A percentile compares a stretch with the other conserved stretches of the same genome.
Evolutionary conservation across 2,797 vertebrate genomes (phyloP).

Genomic region (Yasuhikotakia modesta): DNA sequence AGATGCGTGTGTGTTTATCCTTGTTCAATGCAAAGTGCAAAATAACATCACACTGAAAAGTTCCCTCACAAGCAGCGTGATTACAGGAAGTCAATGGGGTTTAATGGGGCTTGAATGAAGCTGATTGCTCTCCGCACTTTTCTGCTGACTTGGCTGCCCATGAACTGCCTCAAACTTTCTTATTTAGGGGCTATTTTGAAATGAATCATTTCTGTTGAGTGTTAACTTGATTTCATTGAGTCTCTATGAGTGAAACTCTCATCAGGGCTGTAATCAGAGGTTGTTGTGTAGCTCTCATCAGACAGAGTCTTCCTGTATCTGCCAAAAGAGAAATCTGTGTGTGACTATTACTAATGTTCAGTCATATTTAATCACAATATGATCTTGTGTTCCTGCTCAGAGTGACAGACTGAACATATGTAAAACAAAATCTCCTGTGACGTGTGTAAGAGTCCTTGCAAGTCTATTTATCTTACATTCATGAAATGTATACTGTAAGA

Average conservation of each 20-base stretch:
- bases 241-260: too few relatives aligned
- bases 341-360: not conserved
- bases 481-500: too few relatives aligned
- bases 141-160: constrained; percentile 46
- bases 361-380: too few relatives aligned
- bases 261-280: constrained; percentile 1
- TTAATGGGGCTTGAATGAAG: constrained; percentile 64
- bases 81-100: constrained; percentile 63
- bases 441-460: too few relatives aligned
- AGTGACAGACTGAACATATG: too few relatives aligned
- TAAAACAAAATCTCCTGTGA: too few relatives aligned
- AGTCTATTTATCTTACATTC: too few relatives aligned
- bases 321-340: not conserved
- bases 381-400: too few relatives aligned
- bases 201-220: constrained; percentile 15
- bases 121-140: constrained; percentile 59
- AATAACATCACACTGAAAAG: constrained; percentile 53
- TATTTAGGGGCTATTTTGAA: constrained; percentile 30
- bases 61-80: constrained; percentile 60
- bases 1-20: constrained; percentile 34
- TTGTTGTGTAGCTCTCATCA: constrained; percentile 24
- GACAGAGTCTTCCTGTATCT: constrained; percentile 16
- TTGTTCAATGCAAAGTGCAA: constrained; percentile 52
- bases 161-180: constrained; percentile 28
- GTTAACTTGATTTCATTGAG: constrained; percentile 1